phyloP scores from a whole-genome alignment of 2,113 vertebrate species.

The Strigops habroptila region DNA sequence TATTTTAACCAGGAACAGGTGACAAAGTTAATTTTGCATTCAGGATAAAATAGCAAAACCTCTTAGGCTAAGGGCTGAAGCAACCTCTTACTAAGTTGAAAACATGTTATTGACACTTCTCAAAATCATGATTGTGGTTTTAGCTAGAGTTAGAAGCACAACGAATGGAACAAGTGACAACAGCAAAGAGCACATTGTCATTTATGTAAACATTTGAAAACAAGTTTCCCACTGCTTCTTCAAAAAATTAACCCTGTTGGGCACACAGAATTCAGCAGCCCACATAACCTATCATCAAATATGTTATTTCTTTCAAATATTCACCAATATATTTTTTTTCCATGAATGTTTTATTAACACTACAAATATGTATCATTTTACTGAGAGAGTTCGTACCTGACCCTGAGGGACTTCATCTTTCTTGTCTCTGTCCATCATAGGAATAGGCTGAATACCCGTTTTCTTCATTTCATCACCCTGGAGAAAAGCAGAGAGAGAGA shows the following conservation, averaged over 20 bases:
- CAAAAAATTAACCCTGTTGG: background rate
- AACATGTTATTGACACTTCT: background rate
- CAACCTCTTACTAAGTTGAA: background rate
- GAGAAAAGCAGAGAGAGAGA: background rate
- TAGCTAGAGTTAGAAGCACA: background rate
- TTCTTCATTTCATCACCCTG: slow-evolving; percentile 99
- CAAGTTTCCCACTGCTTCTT: background rate
- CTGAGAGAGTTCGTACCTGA: slow-evolving; percentile 78
- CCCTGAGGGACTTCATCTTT: slow-evolving; percentile 93
- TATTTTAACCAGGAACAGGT: background rate
- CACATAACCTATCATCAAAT: background rate
- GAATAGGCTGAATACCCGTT: slow-evolving; percentile 92
- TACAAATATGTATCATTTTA: background rate
- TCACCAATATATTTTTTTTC: background rate
- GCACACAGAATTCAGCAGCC: background rate
- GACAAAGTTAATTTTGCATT: background rate
- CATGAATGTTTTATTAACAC: background rate
- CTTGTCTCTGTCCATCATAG: slow-evolving; percentile 99
- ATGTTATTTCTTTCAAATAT: background rate
- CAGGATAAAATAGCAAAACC: background rate
- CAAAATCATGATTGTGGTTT: background rate
- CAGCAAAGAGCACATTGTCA: background rate
- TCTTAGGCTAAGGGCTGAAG: background rate
- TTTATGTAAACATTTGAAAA: background rate
- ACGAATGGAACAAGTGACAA: background rate